Evolutionary conservation across 2,888 invertebrate genomes (phyloP).

Genomic region (Pandemis heparana): DNA sequence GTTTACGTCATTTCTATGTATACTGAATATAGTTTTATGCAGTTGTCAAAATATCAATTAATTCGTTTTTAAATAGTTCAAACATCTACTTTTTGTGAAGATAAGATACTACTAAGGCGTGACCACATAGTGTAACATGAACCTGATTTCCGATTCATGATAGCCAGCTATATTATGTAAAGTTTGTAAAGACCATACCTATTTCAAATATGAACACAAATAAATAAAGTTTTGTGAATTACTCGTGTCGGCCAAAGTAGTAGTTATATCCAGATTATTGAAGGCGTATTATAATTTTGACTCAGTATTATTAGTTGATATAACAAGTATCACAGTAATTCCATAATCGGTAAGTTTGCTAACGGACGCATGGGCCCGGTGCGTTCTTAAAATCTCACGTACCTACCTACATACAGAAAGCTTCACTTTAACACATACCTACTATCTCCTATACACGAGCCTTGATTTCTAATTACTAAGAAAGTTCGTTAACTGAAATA

Average conservation of each 20-base stretch:
- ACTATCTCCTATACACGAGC: conserved; percentile 27
- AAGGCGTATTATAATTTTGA: conserved; percentile 77
- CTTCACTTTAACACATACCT: conserved; percentile 21
- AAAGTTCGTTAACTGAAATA: conserved; percentile 46
- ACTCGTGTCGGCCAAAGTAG: conserved; percentile 81
- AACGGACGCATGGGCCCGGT: conserved; percentile 71
- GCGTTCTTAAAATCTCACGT: conserved; percentile 46
- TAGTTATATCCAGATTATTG: conserved; percentile 70
- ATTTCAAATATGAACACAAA: conserved; percentile 27
- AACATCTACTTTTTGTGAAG: conserved; percentile 8
- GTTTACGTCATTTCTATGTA: not conserved
- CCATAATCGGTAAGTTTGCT: conserved; percentile 52
- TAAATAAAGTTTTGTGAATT: conserved; percentile 59
- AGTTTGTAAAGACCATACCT: not conserved
- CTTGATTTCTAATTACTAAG: conserved; percentile 34
- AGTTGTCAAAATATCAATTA: not conserved
- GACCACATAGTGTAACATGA: conserved; percentile 17
- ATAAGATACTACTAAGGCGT: conserved; percentile 38
- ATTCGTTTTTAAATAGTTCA: conserved; percentile 1
- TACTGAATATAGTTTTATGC: not conserved
- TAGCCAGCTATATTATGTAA: conserved; percentile 17
- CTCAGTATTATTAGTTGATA: conserved; percentile 80
- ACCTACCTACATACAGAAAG: conserved; percentile 12
- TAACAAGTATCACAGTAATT: conserved; percentile 52
- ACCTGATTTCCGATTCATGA: conserved; percentile 27